Evolutionary conservation across 2,113 vertebrate species (phyloP), one percentile per base, ranked within the genome.

Genomic region (Tupaia chinensis): DNA sequence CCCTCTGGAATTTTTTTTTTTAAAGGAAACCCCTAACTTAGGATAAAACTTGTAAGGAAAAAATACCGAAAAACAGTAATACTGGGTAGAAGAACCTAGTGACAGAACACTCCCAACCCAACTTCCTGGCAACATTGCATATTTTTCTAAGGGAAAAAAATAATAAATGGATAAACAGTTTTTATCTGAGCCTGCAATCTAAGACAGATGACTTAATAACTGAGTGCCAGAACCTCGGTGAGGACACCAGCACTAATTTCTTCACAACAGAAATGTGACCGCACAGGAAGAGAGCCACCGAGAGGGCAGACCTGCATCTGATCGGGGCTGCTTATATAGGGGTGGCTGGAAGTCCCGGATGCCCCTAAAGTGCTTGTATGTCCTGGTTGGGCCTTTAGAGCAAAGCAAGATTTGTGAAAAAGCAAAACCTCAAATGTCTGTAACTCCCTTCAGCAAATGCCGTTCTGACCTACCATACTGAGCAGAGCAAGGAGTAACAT

Each of bases 331-430:
- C 19, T 34, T 60, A 11, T 63, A 60, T 32, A 22, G 13, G 73
- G 9, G 23, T 4, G 13, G 14, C 0, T 11, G 11, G 6, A 84
- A 25, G 66, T 14, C 34, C 5, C 54, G 3, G 4, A 9, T 1
- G n/a, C 53, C 20, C 7, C 56, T 5, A 14, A 63, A 27, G 19
- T 14, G 9, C 16, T 7, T 34, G n/a, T 20, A 9, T 27, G 12
- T 54, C 44, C 79, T 15, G 2, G n/a, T 17, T 14, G 25, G 54
- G n/a, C 27, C 54, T 74, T 58, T 9, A 69, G 16, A 22, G 72
- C 17, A 32, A 88, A 53, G 3, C 2, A 56, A 61, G 7, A 54
- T 34, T 44, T 61, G 4, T 61, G 19, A 73, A 92, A 85, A 84
- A 68, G 70, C 10, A 29, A n/a, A 73, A 77, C 74, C 60, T 34